Conservation (phyloP, 2,797 vertebrate genomes). For the Rhinatrema bivittatum region DNA sequence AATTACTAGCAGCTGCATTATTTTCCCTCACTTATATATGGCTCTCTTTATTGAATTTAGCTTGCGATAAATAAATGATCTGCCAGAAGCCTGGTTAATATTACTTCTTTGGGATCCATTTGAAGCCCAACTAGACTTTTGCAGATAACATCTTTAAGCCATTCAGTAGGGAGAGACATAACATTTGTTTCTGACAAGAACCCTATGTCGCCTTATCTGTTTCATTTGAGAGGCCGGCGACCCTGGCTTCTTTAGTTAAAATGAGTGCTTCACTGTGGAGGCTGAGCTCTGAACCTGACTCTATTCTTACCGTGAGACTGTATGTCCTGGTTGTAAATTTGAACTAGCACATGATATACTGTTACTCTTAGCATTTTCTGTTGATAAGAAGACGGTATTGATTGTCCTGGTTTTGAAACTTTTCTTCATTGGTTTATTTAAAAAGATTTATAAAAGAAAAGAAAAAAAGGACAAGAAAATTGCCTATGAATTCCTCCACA, state of each 20-base stretch:
- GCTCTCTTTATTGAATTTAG: conserved; percentile 85
- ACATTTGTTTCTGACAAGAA: conserved; percentile 69
- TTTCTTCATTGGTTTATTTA: conserved; percentile 7
- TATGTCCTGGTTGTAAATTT: conserved; percentile 49
- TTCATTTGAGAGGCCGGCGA: conserved; percentile 60
- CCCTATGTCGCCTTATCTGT: conserved; percentile 66
- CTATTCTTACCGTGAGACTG: conserved; percentile 44
- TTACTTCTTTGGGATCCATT: conserved; percentile 65
- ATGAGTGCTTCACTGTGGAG: conserved; percentile 48
- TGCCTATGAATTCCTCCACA: background rate
- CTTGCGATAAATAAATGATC: conserved; percentile 83
- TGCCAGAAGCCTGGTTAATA: conserved; percentile 76
- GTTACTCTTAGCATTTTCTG: conserved; percentile 52
- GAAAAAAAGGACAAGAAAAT: too few species aligned
- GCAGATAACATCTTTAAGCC: conserved; percentile 65
- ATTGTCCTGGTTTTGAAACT: conserved; percentile 26
- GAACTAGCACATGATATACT: conserved; percentile 40
- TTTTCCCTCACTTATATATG: conserved; percentile 84
- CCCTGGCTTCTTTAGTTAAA: conserved; percentile 52
- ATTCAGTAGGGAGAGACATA: conserved; percentile 63
- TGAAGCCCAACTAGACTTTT: conserved; percentile 61
- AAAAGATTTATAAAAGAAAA: background rate
- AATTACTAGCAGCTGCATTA: conserved; percentile 77
- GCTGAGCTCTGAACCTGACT: conserved; percentile 56
- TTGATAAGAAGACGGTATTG: conserved; percentile 36